Conservation (phyloP, 2,888 invertebrate genomes). For the Apantesis nais region DNA sequence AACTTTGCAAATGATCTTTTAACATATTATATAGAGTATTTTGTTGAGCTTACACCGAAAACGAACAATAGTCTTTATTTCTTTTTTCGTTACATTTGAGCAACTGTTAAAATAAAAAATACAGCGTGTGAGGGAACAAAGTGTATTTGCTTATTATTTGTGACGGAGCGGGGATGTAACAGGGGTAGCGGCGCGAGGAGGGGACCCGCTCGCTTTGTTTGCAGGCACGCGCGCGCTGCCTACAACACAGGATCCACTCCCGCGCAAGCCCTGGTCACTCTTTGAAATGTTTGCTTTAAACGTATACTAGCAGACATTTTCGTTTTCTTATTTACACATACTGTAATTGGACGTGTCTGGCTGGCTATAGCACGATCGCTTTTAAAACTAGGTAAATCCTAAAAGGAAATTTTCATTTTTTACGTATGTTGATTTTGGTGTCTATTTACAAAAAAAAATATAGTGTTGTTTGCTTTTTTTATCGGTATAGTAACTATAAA, state of each 20-base stretch:
- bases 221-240: conserved; percentile 71
- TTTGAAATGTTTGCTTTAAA: conserved; percentile 52
- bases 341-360: conserved; percentile 36
- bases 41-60: neutral
- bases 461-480: neutral
- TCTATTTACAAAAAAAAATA: neutral
- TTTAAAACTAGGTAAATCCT: neutral
- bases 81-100: conserved; percentile 60
- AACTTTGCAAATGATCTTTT: neutral
- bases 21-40: neutral
- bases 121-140: conserved; percentile 59
- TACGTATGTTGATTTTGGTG: neutral
- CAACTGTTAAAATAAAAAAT: conserved; percentile 60
- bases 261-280: conserved; percentile 61
- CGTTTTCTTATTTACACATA: conserved; percentile 49
- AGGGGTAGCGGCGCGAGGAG: conserved; percentile 38
- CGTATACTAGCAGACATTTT: conserved; percentile 38
- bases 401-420: neutral
- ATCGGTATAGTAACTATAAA: neutral
- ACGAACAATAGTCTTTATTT: conserved; percentile 15
- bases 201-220: conserved; percentile 64
- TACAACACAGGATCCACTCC: conserved; percentile 47
- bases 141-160: conserved; percentile 73
- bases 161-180: conserved; percentile 42
- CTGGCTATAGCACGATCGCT: conserved; percentile 10